phyloP scores from a whole-genome alignment of 2,888 invertebrate species.

The Tetragonula carbonaria region DNA sequence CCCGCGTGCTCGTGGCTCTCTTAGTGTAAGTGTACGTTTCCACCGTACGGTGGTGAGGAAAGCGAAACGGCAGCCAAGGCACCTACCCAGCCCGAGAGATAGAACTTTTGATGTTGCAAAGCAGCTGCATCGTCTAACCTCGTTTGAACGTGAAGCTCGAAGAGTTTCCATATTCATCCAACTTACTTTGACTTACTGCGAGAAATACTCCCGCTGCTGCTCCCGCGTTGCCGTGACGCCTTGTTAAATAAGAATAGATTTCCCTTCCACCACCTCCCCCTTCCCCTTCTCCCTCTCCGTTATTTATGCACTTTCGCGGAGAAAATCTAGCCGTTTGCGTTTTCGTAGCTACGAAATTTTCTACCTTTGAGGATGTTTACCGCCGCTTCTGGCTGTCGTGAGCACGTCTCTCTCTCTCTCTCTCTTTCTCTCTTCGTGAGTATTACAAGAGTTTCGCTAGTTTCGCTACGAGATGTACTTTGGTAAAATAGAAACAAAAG shows the following conservation, averaged over 20 bases:
- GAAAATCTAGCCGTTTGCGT: neutral
- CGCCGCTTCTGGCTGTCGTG: neutral
- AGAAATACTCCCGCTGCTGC: neutral
- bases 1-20: conserved; percentile 27
- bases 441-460: neutral
- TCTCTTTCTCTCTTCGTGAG: neutral
- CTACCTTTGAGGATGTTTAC: neutral
- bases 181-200: conserved; percentile 59
- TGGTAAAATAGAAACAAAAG: no score
- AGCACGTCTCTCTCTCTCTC: neutral
- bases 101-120: conserved; percentile 57
- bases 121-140: conserved; percentile 53
- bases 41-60: neutral
- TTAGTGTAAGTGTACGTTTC: neutral
- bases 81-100: conserved; percentile 48
- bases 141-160: conserved; percentile 42
- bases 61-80: conserved; percentile 39
- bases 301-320: neutral
- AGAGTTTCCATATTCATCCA: conserved; percentile 67
- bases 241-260: conserved; percentile 55
- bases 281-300: no score
- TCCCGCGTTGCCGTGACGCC: conserved; percentile 25
- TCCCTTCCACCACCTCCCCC: neutral
- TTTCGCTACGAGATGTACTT: neutral
- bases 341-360: neutral